These are phyloP conservation scores for Desoria tigrina DNA, from an alignment of 2,888 invertebrate genomes.

Conservation along the genomic window DNA sequence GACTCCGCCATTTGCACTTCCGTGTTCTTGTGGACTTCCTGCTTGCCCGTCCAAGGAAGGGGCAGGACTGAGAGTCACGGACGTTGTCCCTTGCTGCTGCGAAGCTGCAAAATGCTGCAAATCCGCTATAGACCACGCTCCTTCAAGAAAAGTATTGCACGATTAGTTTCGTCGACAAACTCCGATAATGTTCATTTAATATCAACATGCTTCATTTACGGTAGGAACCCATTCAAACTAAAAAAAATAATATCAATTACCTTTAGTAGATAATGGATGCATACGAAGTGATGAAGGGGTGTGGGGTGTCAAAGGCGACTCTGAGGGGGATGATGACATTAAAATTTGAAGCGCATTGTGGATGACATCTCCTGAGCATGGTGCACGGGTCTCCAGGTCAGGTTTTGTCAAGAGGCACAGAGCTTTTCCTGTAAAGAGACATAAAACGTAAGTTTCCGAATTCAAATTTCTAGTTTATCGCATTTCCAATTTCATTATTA, in stretches of 20 bases:
- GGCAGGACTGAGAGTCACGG: conserved; percentile 86
- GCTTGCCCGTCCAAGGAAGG: conserved; percentile 85
- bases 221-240: too few species aligned
- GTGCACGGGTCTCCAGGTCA: conserved; percentile 87
- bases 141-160: conserved; percentile 31
- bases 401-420: conserved; percentile 84
- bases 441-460: too few species aligned
- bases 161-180: not conserved
- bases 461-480: not conserved
- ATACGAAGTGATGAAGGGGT: conserved; percentile 53
- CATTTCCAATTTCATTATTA: too few species aligned
- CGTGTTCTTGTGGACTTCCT: conserved; percentile 74
- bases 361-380: conserved; percentile 88
- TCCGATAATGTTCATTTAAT: too few species aligned
- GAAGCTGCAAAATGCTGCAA: conserved; percentile 52
- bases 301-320: conserved; percentile 54
- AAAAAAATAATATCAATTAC: conserved; percentile 22
- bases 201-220: too few species aligned
- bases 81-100: conserved; percentile 57
- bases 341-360: conserved; percentile 90
- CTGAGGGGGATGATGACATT: conserved; percentile 58
- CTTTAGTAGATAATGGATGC: conserved; percentile 44
- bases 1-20: conserved; percentile 43
- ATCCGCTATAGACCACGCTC: conserved; percentile 53
- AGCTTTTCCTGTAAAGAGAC: conserved; percentile 82